Conservation (phyloP, 2,113 vertebrate genomes). For the Trinectes maculatus region DNA sequence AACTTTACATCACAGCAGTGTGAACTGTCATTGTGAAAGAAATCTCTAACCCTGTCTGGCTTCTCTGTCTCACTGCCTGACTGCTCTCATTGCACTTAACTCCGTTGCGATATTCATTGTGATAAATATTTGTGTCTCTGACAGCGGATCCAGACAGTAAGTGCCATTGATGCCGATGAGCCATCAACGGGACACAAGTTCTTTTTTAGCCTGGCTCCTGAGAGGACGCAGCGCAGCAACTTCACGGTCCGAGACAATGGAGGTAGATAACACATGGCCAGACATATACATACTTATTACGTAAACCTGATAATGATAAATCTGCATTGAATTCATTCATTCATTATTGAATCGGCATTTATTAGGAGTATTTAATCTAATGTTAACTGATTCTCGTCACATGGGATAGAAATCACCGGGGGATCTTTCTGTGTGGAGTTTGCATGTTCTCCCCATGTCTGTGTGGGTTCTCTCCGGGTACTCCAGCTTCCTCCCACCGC, state of each 20-base stretch:
- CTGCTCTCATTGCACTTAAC: not conserved
- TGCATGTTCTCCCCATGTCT: no score
- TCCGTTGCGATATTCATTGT: not conserved
- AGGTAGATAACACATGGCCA: conserved; percentile 80
- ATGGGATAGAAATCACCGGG: no score
- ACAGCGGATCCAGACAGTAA: conserved; percentile 93
- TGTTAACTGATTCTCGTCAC: no score
- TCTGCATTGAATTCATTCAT: not conserved
- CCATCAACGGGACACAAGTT: conserved; percentile 89
- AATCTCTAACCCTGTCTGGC: not conserved
- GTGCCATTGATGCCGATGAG: conserved; percentile 90
- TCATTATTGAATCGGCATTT: no score
- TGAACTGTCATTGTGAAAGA: not conserved
- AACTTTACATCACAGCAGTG: not conserved
- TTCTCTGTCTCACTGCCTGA: not conserved
- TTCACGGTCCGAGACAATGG: conserved; percentile 92
- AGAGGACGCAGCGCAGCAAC: conserved; percentile 86
- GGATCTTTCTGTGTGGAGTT: no score
- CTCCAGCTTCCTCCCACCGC: no score
- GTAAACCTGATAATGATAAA: no score
- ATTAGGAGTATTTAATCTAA: no score
- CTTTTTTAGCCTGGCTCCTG: conserved; percentile 88
- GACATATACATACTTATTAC: not conserved
- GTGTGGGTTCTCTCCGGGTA: no score
- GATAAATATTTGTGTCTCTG: conserved; percentile 44